Evolutionary conservation across 2,888 invertebrate genomes (phyloP), one percentile per base, ranked within the genome.

Genomic region (Tetropium fuscum): DNA sequence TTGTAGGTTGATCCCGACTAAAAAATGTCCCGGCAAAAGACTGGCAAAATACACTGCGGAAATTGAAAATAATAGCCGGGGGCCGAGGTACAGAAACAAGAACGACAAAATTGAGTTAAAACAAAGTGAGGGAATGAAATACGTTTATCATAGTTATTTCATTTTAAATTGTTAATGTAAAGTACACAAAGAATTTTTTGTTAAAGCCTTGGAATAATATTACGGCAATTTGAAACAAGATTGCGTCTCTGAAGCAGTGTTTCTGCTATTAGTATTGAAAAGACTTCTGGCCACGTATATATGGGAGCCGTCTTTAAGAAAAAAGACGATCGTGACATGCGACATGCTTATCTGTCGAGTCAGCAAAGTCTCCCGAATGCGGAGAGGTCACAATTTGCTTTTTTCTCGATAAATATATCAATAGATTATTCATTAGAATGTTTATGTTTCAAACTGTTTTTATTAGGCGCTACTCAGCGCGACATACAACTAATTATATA

Each of bases 1-100:
- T 74, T 74, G 68, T 67, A 64, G 66, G 56, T 62, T 62, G 62
- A 58, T 38, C 60, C 43, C 51, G 41, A 48, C 47, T 45, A 64
- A 66, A 68, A 69, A 65, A 69, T 62, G 65, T 67, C 64, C 58
- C 60, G 62, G 43, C 66, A 59, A 60, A 62, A 68, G 65, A 63
- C 67, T 65, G 63, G 72, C 68, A 68, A 74, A 73, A 74, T 74
- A 74, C 69, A 72, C 72, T 70, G 68, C 59, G 68, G 68, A 76
- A 76, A 77, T 77, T 76, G 77, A 77, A 77, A 77, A 77, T 77
- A 77, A 77, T 77, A 77, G 74, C 76, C 68, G 53, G 55, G 49
- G 70, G 77, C 54, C 11, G 25, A 54, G 53, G 51, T 58, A 58
- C 58, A 45, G 51, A 45, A 40, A 58, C 54, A 58, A 55, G 62